phyloP scores from a whole-genome alignment of 2,888 invertebrate species.

The Hyposoter dolosus region DNA sequence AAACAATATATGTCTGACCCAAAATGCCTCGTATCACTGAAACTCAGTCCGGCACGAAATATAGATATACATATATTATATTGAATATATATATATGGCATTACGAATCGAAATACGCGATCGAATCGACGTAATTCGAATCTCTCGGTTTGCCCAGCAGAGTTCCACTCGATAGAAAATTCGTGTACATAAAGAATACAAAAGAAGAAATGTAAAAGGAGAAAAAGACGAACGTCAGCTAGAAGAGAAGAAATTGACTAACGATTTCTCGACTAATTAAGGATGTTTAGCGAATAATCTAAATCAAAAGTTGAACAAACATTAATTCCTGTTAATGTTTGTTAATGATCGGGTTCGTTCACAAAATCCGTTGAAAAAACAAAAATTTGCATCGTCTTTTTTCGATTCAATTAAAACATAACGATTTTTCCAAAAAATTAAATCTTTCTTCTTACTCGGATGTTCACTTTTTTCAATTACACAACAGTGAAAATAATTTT shows the following conservation, averaged over 20 bases:
- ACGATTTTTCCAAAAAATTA: background rate
- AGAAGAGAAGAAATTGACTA: conserved; percentile 31
- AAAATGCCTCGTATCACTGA: conserved; percentile 59
- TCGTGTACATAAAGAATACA: conserved; percentile 57
- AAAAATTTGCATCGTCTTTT: background rate
- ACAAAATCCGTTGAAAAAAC: background rate
- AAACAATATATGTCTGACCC: conserved; percentile 34
- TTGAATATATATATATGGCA: conserved; percentile 19
- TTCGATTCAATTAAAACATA: background rate
- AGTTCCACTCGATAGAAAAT: conserved; percentile 60
- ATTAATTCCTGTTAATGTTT: background rate
- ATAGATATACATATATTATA: conserved; percentile 8
- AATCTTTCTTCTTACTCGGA: background rate
- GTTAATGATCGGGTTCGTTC: background rate
- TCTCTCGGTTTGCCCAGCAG: conserved; percentile 46
- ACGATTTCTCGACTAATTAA: conserved; percentile 34
- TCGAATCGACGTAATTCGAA: conserved; percentile 58
- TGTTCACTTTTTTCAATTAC: background rate
- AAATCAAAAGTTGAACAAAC: background rate
- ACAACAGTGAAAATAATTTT: background rate
- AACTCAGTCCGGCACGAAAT: conserved; percentile 41
- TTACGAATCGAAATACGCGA: conserved; percentile 38
- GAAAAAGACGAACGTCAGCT: background rate
- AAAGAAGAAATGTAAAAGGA: conserved; percentile 25
- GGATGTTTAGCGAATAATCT: conserved; percentile 10